A percentile compares a stretch with the other conserved stretches of the same genome.
phyloP scores from a whole-genome alignment of 2,113 vertebrate genomes.

The Callipepla californica region DNA sequence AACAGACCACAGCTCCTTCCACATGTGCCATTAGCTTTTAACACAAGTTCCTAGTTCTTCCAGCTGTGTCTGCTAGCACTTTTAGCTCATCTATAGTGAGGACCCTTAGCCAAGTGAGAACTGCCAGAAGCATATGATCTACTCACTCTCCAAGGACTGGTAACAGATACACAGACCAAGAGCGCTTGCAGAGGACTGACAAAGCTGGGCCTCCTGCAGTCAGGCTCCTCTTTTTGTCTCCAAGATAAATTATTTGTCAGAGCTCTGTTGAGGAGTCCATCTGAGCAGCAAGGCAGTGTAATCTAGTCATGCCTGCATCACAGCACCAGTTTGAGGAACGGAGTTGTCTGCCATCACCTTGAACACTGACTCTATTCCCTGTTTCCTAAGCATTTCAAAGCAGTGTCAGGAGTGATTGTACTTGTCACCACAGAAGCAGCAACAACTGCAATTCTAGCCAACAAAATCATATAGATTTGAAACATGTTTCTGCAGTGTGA shows the following conservation, averaged over 20 bases:
- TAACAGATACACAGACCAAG: background rate
- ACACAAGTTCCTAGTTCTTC: background rate
- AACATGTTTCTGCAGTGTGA: background rate
- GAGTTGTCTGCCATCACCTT: background rate
- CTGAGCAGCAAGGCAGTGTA: background rate
- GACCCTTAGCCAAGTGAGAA: conserved; percentile 1
- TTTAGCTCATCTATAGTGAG: background rate
- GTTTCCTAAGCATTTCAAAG: conserved; percentile 3
- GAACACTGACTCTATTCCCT: background rate
- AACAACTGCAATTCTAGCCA: background rate
- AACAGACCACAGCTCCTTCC: rapidly evolving
- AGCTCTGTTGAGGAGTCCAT: background rate
- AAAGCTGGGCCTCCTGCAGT: background rate
- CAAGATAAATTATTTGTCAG: background rate
- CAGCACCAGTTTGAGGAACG: background rate
- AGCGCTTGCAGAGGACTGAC: background rate
- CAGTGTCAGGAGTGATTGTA: background rate
- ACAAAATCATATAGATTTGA: background rate
- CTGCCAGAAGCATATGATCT: background rate
- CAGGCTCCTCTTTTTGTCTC: background rate
- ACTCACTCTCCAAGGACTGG: background rate
- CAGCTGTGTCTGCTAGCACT: conserved; percentile 3
- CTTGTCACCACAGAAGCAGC: background rate
- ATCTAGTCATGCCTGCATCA: background rate
- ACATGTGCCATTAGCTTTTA: background rate